phyloP scores from a whole-genome alignment of 1,140 invertebrate genomes.

The Saxidomus purpurata region DNA sequence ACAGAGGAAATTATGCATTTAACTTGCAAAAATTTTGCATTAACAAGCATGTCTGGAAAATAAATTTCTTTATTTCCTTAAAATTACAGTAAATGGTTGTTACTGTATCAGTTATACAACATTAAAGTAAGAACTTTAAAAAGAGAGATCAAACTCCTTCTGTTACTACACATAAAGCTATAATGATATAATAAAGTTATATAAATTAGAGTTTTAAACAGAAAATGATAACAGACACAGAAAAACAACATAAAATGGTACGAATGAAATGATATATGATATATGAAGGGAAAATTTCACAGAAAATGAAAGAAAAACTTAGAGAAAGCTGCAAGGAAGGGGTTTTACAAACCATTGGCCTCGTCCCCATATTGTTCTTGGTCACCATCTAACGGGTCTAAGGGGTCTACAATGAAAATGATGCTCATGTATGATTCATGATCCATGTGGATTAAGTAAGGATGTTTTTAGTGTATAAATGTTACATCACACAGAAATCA shows the following conservation, averaged over 20 bases:
- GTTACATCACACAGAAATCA: neutral
- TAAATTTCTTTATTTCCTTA: neutral
- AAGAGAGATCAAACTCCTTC: too few relatives aligned
- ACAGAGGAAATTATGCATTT: conserved; percentile 67
- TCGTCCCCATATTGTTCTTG: conserved; percentile 5
- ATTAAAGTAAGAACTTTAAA: too few relatives aligned
- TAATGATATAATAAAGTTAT: too few relatives aligned
- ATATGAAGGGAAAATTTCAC: neutral
- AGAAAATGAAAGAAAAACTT: neutral
- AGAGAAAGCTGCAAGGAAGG: neutral
- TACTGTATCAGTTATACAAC: too few relatives aligned
- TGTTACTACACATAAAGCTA: too few relatives aligned
- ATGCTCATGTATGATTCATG: conserved; percentile 4
- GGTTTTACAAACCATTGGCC: conserved; percentile 8
- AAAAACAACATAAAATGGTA: neutral
- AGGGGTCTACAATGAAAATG: conserved; percentile 60
- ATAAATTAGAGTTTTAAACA: too few relatives aligned
- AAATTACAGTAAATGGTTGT: neutral
- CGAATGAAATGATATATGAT: neutral
- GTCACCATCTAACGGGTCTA: conserved; percentile 40
- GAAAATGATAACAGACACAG: neutral
- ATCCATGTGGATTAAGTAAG: neutral
- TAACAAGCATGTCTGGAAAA: neutral
- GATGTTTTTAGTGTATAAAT: neutral
- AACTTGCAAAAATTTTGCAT: neutral